These are phyloP conservation scores for Neosilurus hyrtlii DNA, from an alignment of 2,797 vertebrate species.

Conservation along the genomic window DNA sequence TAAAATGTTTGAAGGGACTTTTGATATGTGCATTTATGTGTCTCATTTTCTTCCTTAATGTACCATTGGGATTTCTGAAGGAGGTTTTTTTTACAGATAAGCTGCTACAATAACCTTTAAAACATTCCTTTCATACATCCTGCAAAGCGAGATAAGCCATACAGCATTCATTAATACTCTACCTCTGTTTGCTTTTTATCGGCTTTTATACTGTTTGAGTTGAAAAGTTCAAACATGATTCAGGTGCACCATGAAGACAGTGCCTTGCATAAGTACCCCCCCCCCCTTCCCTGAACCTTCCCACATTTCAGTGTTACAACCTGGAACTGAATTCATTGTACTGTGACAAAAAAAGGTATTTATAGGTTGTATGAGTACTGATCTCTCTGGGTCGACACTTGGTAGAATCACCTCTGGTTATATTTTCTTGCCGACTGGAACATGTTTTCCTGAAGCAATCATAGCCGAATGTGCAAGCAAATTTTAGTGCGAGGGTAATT, in stretches of 20 bases:
- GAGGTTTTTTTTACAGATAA: slow-evolving; percentile 1
- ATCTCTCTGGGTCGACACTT: neutral
- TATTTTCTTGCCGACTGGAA: neutral
- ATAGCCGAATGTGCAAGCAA: too few species aligned
- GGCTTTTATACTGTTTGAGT: neutral
- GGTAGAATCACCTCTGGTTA: neutral
- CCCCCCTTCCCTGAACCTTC: neutral
- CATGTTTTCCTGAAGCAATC: neutral
- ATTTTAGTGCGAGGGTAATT: too few species aligned
- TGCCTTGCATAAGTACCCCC: neutral
- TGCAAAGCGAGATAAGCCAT: neutral
- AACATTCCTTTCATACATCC: neutral
- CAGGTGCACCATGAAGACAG: neutral
- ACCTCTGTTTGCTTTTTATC: neutral
- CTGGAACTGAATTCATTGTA: neutral
- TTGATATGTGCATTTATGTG: neutral
- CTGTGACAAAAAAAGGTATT: neutral
- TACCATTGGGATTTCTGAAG: neutral
- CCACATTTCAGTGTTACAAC: neutral
- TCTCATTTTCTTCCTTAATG: neutral
- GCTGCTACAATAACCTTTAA: neutral
- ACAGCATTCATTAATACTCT: neutral
- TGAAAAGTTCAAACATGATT: neutral
- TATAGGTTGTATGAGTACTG: neutral
- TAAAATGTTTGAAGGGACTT: neutral